Base-by-base conservation (phyloP, 2,113 vertebrate genomes). In the Merops nubicus region DNA sequence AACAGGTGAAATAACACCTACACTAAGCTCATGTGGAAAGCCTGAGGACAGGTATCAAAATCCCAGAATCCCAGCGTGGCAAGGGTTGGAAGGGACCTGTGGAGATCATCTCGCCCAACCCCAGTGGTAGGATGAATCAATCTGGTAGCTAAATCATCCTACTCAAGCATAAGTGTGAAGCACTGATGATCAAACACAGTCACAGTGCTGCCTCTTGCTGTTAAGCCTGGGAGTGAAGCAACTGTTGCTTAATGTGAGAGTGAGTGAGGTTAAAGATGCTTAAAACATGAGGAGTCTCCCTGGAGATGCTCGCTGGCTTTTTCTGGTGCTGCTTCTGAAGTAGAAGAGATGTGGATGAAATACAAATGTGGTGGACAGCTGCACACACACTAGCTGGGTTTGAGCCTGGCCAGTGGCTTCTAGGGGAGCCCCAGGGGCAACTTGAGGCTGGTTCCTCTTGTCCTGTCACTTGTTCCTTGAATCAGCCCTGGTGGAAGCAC, bases 401-500 rank as follows among this genome's bases (percentile, higher is more conserved):
- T 50, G n/a, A 29, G 51, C 36, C 54, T 68, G 60, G n/a, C 9
- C 38, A 17, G 48, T 18, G 64, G 57, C 1, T 78, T 83, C 16
- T 31, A 20, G 34, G 25, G 36, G 36, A 79, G 23, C 36, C 42
- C 33, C 3, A 47, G 45, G 45, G 11, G 45, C 45, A 47, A 47
- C 45, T 54, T 29, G 51, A 54, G 51, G 51, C 16, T 28, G 16
- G 26, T 54, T 54, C 53, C 29, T 31, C 29, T 54, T 31, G 29
- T 17, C 53, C 53, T 54, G 8, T 54, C 17, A 9, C 53, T 54
- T 31, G 53, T 31, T 18, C 53, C 54, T 47, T 31, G 59, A 15
- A 8, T 36, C 0, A 2, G 10, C 36, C 59, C 72, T 33, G 56
- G 64, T 14, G 64, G 29, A 14, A 34, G 34, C 1, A 6, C 0